These are phyloP conservation scores for Ictalurus punctatus DNA, from an alignment of 2,113 vertebrate species.

Conservation along the genomic window DNA sequence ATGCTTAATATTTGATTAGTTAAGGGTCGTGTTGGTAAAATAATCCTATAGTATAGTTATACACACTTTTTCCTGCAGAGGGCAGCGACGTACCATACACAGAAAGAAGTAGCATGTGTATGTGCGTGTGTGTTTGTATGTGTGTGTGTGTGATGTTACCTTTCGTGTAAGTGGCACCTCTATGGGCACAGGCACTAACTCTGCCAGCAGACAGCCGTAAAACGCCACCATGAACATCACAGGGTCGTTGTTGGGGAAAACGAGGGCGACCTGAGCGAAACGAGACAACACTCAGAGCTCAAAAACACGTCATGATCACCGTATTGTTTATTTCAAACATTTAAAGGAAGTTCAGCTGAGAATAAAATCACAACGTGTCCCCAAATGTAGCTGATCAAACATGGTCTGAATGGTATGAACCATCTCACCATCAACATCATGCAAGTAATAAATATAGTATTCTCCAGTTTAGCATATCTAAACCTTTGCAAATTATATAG, in stretches of 20 bases:
- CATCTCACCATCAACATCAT: neutral
- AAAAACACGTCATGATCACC: neutral
- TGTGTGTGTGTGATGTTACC: conserved; percentile 69
- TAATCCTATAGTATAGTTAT: neutral
- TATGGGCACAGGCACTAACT: conserved; percentile 92
- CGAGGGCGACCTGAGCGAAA: conserved; percentile 84
- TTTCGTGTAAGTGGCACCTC: conserved; percentile 95
- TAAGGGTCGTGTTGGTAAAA: neutral
- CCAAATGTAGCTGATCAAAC: neutral
- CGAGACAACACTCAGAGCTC: neutral
- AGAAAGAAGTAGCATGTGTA: neutral
- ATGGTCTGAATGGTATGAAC: neutral
- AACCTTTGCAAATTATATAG: neutral
- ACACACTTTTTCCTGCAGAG: conserved; percentile 4
- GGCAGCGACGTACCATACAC: neutral
- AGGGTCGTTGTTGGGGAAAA: conserved; percentile 94
- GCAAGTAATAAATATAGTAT: neutral
- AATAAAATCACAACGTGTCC: neutral
- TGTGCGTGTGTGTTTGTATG: neutral
- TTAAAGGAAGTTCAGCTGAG: neutral
- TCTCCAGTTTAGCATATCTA: neutral
- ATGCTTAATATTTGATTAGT: neutral
- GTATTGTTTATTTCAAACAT: neutral
- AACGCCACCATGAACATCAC: conserved; percentile 98
- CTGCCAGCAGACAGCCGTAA: conserved; percentile 92